A percentile compares a stretch with the other conserved stretches of the same genome.
phyloP scores from a whole-genome alignment of 2,888 invertebrate genomes.

The Hemithea aestivaria region DNA sequence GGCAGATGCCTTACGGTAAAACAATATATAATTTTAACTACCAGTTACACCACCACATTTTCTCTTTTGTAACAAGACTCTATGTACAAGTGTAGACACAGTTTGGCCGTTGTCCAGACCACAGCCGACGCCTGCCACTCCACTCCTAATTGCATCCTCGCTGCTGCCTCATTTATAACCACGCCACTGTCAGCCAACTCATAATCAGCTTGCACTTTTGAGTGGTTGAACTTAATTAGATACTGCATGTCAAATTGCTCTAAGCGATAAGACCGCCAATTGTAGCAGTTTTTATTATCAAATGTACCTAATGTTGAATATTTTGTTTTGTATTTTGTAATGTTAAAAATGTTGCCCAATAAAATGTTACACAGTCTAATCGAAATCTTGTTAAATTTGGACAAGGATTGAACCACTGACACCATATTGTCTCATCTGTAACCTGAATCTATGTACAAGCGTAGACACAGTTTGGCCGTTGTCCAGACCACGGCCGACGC shows the following conservation, averaged over 20 bases:
- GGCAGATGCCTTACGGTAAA: too few relatives aligned
- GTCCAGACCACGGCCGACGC: conserved; percentile 38
- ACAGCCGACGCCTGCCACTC: conserved; percentile 36
- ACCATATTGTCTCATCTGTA: conserved; percentile 6
- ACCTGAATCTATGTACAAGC: conserved; percentile 14
- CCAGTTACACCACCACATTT: too few relatives aligned
- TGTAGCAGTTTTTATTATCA: neutral
- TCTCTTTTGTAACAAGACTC: too few relatives aligned
- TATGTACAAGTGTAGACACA: conserved; percentile 9
- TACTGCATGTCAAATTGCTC: too few relatives aligned
- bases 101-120: conserved; percentile 39
- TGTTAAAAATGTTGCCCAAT: too few relatives aligned
- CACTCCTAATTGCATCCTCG: conserved; percentile 48
- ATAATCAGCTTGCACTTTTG: conserved; percentile 5
- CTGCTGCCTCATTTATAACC: conserved; percentile 24
- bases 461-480: conserved; percentile 26
- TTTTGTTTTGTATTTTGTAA: too few relatives aligned
- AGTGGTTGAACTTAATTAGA: too few relatives aligned
- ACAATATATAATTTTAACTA: too few relatives aligned
- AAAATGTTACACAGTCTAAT: neutral
- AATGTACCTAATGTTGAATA: too few relatives aligned
- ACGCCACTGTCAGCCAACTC: conserved; percentile 16
- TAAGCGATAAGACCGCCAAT: too few relatives aligned
- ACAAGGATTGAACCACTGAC: too few relatives aligned
- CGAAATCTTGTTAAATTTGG: too few relatives aligned